Evolutionary conservation across 1,140 invertebrate species (phyloP), one percentile per base, ranked within the genome.

Genomic region (Zaprionus gabonicus): DNA sequence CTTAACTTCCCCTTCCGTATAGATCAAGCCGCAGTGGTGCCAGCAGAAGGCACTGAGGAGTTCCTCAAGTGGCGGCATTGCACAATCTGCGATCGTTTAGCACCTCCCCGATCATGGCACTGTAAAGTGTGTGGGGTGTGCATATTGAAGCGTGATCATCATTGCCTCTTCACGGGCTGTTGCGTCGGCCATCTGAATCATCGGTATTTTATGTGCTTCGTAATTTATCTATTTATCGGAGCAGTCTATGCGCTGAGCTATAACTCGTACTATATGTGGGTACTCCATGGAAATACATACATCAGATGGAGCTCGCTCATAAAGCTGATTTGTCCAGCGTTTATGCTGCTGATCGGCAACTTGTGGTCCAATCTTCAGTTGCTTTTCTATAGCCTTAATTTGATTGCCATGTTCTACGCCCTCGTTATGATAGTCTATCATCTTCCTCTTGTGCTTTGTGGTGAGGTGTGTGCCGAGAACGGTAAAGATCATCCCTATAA

Each of bases 141-240:
- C 91, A 96, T 99, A 57, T 87, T 98, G 41, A 98, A 98, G 91
- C 94, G 98, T 76, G 98, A 99, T 92, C 98, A 99, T 93, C 98
- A 99, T 91, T 99, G 98, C 91, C 96, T 96, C 55, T 99, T 99
- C 92, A 96, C 96, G 27, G 96, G 96, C 12, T 96, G 96, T 90
- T 99, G 98, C 93, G 94, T 99, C 13, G 98, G 98, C 1, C 96
- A 98, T 88, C 94, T 94, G 58, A 99, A 99, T 93, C 96, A 97
- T 82, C 94, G 98, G 87, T 98, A 97, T 92, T 99, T 98, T 85
- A 93, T 97, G 9, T 95, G 96, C 82, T 97, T 98, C 88, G 94
- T 97, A 5, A 91, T 97, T 20, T 96, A 98, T 92, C 93, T 98
- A 36, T 95, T 96, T 80, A 78, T 97, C 15, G 95, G 95, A 1